Conservation (phyloP, 2,888 invertebrate species). For the Xylophagus ater region DNA sequence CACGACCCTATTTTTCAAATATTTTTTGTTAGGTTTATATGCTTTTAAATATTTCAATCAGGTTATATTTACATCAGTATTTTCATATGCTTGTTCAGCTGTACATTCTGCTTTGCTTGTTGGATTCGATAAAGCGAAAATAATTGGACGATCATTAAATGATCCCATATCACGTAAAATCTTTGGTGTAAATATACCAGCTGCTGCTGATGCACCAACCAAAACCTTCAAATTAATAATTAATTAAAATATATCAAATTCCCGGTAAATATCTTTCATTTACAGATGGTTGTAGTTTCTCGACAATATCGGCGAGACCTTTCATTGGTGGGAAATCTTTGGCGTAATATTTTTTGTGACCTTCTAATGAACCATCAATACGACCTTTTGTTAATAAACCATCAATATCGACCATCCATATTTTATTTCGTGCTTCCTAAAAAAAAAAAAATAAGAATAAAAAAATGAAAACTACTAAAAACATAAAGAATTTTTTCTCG, state of each 20-base stretch:
- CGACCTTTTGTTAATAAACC: constrained; percentile 71
- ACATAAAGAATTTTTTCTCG: not conserved
- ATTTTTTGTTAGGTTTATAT: not conserved
- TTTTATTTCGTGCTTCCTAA: constrained; percentile 68
- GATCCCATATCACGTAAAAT: constrained; percentile 77
- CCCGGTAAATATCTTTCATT: no score
- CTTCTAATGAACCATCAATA: constrained; percentile 50
- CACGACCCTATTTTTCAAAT: constrained; percentile 59
- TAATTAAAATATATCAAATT: no score
- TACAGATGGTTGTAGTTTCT: constrained; percentile 82
- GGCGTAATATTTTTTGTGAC: constrained; percentile 60
- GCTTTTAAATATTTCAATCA: not conserved
- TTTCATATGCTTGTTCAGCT: constrained; percentile 84
- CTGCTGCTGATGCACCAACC: constrained; percentile 82
- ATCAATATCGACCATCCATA: constrained; percentile 92
- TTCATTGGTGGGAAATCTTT: constrained; percentile 70
- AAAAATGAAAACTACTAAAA: not conserved
- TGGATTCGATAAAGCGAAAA: constrained; percentile 97
- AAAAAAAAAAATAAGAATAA: constrained; percentile 4
- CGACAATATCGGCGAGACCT: constrained; percentile 67
- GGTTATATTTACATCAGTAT: constrained; percentile 69
- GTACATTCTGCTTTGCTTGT: constrained; percentile 98
- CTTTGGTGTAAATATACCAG: constrained; percentile 81
- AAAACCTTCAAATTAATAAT: constrained; percentile 31
- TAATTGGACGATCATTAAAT: constrained; percentile 78